Conservation (phyloP, 2,888 invertebrate species). For the Tetragonula carbonaria region DNA sequence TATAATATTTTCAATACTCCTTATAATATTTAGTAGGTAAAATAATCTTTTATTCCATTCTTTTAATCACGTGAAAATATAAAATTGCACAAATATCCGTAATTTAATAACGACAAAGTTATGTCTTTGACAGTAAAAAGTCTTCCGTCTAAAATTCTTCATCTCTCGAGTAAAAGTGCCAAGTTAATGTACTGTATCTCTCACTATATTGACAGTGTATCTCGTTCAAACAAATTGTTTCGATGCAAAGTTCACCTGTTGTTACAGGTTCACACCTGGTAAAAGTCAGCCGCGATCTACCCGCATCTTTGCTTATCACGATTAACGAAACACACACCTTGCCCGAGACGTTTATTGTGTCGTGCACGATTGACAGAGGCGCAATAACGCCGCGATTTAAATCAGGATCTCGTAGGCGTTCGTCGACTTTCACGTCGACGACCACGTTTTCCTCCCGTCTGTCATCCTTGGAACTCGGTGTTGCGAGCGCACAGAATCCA, state of each 20-base stretch:
- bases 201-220: neutral
- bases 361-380: constrained; percentile 18
- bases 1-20: too few relatives aligned
- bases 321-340: constrained; percentile 55
- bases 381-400: constrained; percentile 33
- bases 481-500: constrained; percentile 2
- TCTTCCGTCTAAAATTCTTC: too few relatives aligned
- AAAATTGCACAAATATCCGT: too few relatives aligned
- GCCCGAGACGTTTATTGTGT: constrained; percentile 24
- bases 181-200: neutral
- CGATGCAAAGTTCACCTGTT: constrained; percentile 42
- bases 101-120: too few relatives aligned
- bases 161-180: too few relatives aligned
- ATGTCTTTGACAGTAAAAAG: too few relatives aligned
- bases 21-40: too few relatives aligned
- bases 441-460: constrained; percentile 13
- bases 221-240: neutral
- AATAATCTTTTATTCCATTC: too few relatives aligned
- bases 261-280: constrained; percentile 39
- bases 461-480: constrained; percentile 11
- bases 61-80: too few relatives aligned
- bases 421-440: constrained; percentile 33
- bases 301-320: constrained; percentile 48
- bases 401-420: constrained; percentile 30
- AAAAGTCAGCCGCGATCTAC: constrained; percentile 14